Conservation (phyloP, 2,797 vertebrate species). For the Acipenser transmontanus region DNA sequence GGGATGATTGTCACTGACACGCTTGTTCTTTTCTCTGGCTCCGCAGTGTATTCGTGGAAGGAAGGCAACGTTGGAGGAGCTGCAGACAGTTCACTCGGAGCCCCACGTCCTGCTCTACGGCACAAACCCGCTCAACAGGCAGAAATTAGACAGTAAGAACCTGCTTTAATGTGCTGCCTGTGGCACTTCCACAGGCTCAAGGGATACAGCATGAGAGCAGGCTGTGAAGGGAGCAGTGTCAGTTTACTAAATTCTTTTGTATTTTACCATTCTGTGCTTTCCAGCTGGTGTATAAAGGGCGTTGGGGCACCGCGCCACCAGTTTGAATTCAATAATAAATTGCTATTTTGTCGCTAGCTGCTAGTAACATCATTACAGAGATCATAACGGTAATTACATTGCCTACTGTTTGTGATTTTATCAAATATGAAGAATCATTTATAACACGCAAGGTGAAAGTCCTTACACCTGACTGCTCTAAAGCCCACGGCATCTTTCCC, state of each 20-base stretch:
- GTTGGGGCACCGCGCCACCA: constrained; percentile 11
- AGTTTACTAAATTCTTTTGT: too few species aligned
- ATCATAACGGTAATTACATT: too few species aligned
- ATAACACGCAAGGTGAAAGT: constrained; percentile 22
- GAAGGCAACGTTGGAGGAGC: constrained; percentile 89
- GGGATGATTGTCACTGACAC: too few species aligned
- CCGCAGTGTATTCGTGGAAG: constrained; percentile 84
- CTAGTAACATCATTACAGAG: too few species aligned
- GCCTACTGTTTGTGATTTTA: too few species aligned
- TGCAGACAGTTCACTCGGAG: constrained; percentile 90
- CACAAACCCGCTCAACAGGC: constrained; percentile 88
- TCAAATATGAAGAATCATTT: neutral
- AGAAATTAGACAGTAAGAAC: constrained; percentile 90
- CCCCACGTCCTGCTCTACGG: constrained; percentile 85
- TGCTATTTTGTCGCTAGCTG: neutral
- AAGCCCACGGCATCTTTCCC: constrained; percentile 9
- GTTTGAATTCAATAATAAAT: neutral
- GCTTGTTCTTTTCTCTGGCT: too few species aligned
- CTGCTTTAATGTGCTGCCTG: neutral
- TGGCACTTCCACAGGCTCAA: neutral
- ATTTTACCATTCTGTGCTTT: too few species aligned
- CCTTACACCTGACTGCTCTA: neutral
- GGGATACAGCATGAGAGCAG: neutral
- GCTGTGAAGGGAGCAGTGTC: neutral
- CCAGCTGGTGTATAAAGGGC: too few species aligned